Evolutionary conservation across 1,140 invertebrate species (phyloP), one percentile per base, ranked within the genome.

Genomic region (Drosophila erecta): DNA sequence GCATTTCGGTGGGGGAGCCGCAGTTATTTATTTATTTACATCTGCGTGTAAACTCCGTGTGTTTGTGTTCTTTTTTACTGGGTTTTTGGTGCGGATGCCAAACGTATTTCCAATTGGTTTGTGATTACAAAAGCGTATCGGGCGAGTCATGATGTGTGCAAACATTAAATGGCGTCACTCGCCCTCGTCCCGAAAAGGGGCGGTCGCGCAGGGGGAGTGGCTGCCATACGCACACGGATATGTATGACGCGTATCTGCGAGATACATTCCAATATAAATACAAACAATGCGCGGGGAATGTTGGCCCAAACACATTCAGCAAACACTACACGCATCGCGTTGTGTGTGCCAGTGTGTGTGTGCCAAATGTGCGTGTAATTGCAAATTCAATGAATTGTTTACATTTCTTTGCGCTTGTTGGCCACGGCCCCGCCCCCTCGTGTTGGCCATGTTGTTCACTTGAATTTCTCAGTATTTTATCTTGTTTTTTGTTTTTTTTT

Each of bases 311-410:
- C 47, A 33, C 47, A 50, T 33, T 15, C 47, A 50, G 24, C 84
- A 70, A 87, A 66, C 76, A 89, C 83, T 83, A 89, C 84, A 89
- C 84, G 84, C 84, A 80, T 67, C 56, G 61, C 27, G 6, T 8
- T 11, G 10, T 24, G 24, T 41, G 40, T 40, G 38, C 7, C n/a
- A 24, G 17, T 38, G 51, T 67, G 75, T 81, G 75, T 87, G 79
- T 58, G 83, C 55, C 84, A 89, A 87, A 87, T 90, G 86, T 85
- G 85, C 87, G 87, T 90, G 87, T 90, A 90, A 90, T 90, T 90
- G 87, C 86, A 83, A 90, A 90, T 90, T 90, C 86, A 90, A 90
- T 90, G 86, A 87, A 90, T 83, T 90, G 87, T 90, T 90, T 90
- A 90, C 84, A 89, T 89, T 89, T 89, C 84, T 89, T 84, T 87